Percentiles rank a stretch among this genome's conserved stretches.
phyloP scores from a whole-genome alignment of 2,888 invertebrate species.

The Sclerodermus sp. region DNA sequence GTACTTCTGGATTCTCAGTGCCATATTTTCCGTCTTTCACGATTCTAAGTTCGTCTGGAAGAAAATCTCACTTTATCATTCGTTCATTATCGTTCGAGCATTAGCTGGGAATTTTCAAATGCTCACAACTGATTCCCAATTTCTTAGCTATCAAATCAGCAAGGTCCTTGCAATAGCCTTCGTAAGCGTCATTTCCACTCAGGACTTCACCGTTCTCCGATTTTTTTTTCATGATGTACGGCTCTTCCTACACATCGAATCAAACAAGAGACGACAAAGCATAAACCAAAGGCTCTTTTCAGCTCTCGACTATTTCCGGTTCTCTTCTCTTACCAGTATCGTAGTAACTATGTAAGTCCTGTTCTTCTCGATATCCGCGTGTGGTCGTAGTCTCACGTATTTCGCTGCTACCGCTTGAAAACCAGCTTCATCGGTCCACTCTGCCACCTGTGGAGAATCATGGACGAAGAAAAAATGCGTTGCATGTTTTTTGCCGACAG shows the following conservation, averaged over 20 bases:
- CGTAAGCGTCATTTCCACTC: conserved; percentile 76
- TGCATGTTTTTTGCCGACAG: neutral
- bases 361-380: conserved; percentile 75
- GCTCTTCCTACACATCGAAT: conserved; percentile 69
- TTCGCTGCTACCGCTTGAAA: conserved; percentile 75
- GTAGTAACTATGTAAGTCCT: conserved; percentile 86
- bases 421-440: conserved; percentile 82
- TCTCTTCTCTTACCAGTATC: conserved; percentile 62
- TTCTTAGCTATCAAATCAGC: conserved; percentile 79
- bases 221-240: conserved; percentile 79
- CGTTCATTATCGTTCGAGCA: neutral
- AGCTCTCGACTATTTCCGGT: neutral
- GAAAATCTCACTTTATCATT: neutral
- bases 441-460: conserved; percentile 69
- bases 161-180: conserved; percentile 92
- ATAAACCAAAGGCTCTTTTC: neutral
- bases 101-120: neutral
- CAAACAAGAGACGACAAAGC: neutral
- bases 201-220: conserved; percentile 68
- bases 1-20: conserved; percentile 71
- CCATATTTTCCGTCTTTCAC: conserved; percentile 87
- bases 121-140: conserved; percentile 84
- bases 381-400: conserved; percentile 72
- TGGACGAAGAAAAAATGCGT: neutral
- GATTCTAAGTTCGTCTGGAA: conserved; percentile 78